Evolutionary conservation across 2,797 vertebrate genomes (phyloP), one percentile per base, ranked within the genome.

Genomic region (Anomalospiza imberbis): DNA sequence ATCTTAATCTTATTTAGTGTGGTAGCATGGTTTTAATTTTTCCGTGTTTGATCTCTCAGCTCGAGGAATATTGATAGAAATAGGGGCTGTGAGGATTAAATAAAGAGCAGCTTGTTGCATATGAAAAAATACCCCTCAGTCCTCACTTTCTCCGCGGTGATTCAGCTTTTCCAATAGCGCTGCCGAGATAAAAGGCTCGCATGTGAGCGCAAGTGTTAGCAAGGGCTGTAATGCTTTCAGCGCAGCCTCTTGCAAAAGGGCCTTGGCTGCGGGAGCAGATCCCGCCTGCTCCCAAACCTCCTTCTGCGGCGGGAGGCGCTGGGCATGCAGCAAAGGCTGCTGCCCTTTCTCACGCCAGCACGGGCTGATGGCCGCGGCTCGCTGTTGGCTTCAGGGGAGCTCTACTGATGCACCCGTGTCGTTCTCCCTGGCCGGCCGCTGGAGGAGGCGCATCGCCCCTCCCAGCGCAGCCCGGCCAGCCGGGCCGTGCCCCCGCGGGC

Each of bases 21-120:
- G 86, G 83, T 38, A 85, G 94, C 70, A 86, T 95, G 95, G 94
- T 95, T 97, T 97, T 93, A 97, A 96, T 96, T 95, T 95, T 89
- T 94, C 57, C 3, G 1, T 53, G 90, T 95, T 96, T 97, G 91
- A 97, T 94, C 92, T 72, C 71, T 54, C 50, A 38, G 84, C 57
- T 95, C 91, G 40, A 85, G 81, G 91, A 91, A 88, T 90, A 91
- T 13, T 79, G 93, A 88, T 77, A 96, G 84, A 91, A 95, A 95
- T 83, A 87, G 45, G 58, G 77, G 17, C 90, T 87, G 86, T 12
- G 85, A 92, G 74, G 88, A 96, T 80, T 85, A 95, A 95, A 91
- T 94, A 85, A 88, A 82, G 86, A 76, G 67, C 66, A 92, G 92
- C 71, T 88, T 72, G 88, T 63, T 83, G 74, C 50, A 25, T 34